A percentile compares a stretch with the other conserved stretches of the same genome.
Conservation (phyloP, 2,797 vertebrate species). For the Fratercula arctica region DNA sequence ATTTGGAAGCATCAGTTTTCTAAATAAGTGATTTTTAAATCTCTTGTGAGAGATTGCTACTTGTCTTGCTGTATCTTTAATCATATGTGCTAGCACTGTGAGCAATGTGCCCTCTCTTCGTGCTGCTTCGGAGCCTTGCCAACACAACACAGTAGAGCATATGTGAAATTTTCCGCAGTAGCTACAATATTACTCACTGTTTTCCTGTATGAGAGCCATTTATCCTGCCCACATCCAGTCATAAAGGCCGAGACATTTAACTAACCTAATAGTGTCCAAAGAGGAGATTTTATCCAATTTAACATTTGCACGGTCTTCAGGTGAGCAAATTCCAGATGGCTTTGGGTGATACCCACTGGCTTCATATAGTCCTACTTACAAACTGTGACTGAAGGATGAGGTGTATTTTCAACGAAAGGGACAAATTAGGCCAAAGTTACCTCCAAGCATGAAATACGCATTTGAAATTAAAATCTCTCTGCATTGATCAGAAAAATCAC, state of each 20-base stretch:
- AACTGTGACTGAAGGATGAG: not conserved
- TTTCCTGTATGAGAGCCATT: not conserved
- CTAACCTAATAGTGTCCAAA: not conserved
- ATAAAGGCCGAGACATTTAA: not conserved
- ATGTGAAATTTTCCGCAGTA: not conserved
- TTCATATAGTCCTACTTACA: not conserved
- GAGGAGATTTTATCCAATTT: not conserved
- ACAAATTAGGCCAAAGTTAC: not conserved
- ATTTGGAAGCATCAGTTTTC: conserved; percentile 52
- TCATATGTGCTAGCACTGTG: conserved; percentile 21
- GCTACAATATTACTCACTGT: not conserved
- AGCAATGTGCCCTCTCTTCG: conserved; percentile 27
- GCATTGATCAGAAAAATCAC: not conserved
- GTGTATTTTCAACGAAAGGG: not conserved
- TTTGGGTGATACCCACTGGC: not conserved
- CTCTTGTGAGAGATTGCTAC: conserved; percentile 21
- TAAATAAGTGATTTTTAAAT: conserved; percentile 62
- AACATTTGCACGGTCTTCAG: not conserved
- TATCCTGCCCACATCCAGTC: not conserved
- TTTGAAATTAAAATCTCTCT: not conserved
- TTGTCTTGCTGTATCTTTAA: conserved; percentile 22
- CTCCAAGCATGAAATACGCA: not conserved
- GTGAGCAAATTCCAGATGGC: not conserved
- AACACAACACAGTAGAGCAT: not conserved
- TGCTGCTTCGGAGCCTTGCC: not conserved